These are phyloP conservation scores for Metacarcinus magister DNA, from an alignment of 2,888 invertebrate genomes.

Conservation along the genomic window DNA sequence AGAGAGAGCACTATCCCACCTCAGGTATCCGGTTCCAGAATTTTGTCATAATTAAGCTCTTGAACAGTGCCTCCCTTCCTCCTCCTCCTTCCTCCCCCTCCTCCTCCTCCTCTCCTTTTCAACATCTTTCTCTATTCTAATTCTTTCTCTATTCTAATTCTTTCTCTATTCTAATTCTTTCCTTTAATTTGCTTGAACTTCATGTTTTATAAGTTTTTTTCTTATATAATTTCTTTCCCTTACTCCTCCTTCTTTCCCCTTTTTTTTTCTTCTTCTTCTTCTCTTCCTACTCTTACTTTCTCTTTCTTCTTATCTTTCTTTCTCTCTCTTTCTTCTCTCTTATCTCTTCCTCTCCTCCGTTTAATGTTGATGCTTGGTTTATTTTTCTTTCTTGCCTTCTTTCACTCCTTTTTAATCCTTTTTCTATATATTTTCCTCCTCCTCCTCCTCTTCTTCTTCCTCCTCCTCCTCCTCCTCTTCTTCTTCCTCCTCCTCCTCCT, in stretches of 20 bases:
- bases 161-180: not conserved
- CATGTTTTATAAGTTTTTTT: not conserved
- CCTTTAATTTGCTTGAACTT: not conserved
- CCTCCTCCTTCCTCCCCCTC: not conserved
- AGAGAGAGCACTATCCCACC: not conserved
- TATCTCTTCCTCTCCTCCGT: not conserved
- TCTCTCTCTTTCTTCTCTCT: not conserved
- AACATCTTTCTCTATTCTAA: not conserved
- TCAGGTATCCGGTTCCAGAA: not conserved
- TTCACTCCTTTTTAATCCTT: too few species aligned
- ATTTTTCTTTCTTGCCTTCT: too few species aligned
- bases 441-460: not conserved
- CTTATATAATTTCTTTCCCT: too few species aligned
- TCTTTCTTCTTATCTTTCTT: not conserved
- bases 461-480: not conserved
- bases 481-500: not conserved
- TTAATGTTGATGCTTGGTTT: too few species aligned
- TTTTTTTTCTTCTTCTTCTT: not conserved
- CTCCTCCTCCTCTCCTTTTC: slow-evolving; percentile 15
- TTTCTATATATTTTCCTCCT: not conserved
- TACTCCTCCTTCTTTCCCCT: not conserved
- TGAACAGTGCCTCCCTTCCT: not conserved
- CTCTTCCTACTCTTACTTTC: not conserved
- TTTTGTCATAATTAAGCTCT: not conserved
- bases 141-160: not conserved